Base-by-base conservation (phyloP, 2,888 invertebrate species). In the Gandaritis pyraliata region DNA sequence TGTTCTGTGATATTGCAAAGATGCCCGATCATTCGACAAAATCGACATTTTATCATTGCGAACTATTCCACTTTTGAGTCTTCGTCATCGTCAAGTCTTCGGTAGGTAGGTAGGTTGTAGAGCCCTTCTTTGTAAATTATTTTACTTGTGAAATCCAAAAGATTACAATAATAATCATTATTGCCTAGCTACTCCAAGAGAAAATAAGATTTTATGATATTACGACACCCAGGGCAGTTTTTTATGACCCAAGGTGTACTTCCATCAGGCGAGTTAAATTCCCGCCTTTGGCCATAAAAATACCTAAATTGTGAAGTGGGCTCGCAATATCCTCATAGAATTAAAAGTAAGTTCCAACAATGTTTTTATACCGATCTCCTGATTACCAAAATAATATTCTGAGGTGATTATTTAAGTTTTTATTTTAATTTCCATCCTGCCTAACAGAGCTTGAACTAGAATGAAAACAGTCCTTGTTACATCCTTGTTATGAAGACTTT, bases 91-190 rank as follows among this genome's bases (percentile, higher is more conserved):
- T n/a, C n/a, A n/a, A n/a, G n/a, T n/a, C n/a, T n/a, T n/a, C n/a
- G 23, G 23, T 23, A 23, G 4, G 23, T 23, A 23, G 23, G 10
- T 33, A 33, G 33, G 10, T 33, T 1, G 94, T 84, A 82, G 59
- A 94, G 79, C 94, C 4, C 8, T 29, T 29, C 6, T 33, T 33
- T 33, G 33, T 33, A 23, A n/a, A 23, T 23, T 23, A 23, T 23
- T 23, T 6, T 1, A 2, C 23, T 8, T 33, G 8, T 94, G 80
- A 33, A 87, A 62, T 50, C 59, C 63, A 68, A 56, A 38, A 38
- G 16, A 49, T 49, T 36, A 60, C 50, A 60, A 65, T 30, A 49
- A 53, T 54, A 29, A 29, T 47, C 29, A 47, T 47, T 29, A 47
- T 8, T n/a, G 2, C 41, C 39, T 39, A 39, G 18, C 16, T 29